Evolutionary conservation across 2,113 vertebrate genomes (phyloP), one percentile per base, ranked within the genome.

Genomic region (human (Homo sapiens)): DNA sequence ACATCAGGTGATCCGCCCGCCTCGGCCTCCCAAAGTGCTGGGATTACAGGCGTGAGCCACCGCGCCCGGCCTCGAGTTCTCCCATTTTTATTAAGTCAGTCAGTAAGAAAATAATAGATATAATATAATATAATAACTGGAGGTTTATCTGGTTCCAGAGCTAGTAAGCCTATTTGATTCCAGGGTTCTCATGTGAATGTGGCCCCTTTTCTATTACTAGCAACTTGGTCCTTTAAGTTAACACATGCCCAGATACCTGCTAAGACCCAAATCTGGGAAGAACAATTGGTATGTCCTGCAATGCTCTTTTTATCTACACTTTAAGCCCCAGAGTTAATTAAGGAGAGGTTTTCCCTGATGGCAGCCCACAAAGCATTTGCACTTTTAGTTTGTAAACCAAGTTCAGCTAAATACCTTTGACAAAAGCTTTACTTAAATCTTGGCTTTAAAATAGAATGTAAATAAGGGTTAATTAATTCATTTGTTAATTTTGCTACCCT

Each of bases 381-480:
- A 92, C 96, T 97, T 95, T 89, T 79, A 97, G 95, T 98, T 96
- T 97, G 94, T 84, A 97, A 97, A 97, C 97, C 78, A 92, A 97
- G 96, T 97, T 98, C 68, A 78, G 97, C 64, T 98, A 97, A 97
- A 98, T 93, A 93, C 87, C 90, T 94, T 83, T 94, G 61, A 96
- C 92, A 98, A 98, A 97, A 90, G 95, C 95, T 93, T 97, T 96
- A 96, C 94, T 98, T 97, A 96, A 96, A 97, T 96, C 81, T 91
- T 84, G 96, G 94, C 97, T 97, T 92, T 95, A 87, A 83, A 97
- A 96, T 70, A 95, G 97, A 97, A 97, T 95, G 98, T 94, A 98
- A 98, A 97, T 97, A 97, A 97, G 52, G 78, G 91, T 90, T 98
- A 97, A 97, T 97, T 89, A 97, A 97, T 97, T 98, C 95, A 98